Percentiles rank a stretch among this genome's conserved stretches.
phyloP scores from a whole-genome alignment of 2,888 invertebrate genomes.

The Hyles lineata region DNA sequence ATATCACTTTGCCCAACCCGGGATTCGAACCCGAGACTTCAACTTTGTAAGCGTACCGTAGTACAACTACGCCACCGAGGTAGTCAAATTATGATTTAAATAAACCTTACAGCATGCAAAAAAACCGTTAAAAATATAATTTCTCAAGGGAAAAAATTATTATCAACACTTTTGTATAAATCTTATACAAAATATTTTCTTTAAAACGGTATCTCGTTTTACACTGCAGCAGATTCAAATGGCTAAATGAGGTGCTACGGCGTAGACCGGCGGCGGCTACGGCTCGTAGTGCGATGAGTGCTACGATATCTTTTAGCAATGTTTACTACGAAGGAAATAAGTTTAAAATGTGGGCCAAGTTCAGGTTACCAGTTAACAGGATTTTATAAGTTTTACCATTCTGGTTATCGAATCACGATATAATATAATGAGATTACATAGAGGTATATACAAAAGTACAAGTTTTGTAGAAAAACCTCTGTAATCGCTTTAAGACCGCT shows the following conservation, averaged over 20 bases:
- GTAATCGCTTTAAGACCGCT: no score
- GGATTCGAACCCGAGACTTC: no score
- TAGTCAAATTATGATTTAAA: no score
- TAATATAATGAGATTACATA: no score
- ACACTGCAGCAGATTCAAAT: slow-evolving; percentile 8
- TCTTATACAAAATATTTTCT: not conserved
- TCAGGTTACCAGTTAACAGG: not conserved
- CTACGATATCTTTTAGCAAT: slow-evolving; percentile 11
- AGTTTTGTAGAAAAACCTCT: no score
- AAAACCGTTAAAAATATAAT: not conserved
- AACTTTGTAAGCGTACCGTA: no score
- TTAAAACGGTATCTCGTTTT: slow-evolving; percentile 19
- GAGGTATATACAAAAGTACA: no score
- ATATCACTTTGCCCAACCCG: no score
- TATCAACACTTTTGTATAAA: not conserved
- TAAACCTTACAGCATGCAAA: no score
- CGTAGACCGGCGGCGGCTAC: slow-evolving; percentile 13
- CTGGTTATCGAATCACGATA: no score
- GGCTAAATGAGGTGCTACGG: slow-evolving; percentile 20
- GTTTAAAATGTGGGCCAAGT: not conserved
- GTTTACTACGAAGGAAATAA: not conserved
- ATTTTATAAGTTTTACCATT: no score
- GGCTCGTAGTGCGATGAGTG: slow-evolving; percentile 10
- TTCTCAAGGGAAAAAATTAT: not conserved
- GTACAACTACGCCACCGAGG: no score